Evolutionary conservation across 2,797 vertebrate genomes (phyloP).

Genomic region (Petrocephalus schoutedeni): DNA sequence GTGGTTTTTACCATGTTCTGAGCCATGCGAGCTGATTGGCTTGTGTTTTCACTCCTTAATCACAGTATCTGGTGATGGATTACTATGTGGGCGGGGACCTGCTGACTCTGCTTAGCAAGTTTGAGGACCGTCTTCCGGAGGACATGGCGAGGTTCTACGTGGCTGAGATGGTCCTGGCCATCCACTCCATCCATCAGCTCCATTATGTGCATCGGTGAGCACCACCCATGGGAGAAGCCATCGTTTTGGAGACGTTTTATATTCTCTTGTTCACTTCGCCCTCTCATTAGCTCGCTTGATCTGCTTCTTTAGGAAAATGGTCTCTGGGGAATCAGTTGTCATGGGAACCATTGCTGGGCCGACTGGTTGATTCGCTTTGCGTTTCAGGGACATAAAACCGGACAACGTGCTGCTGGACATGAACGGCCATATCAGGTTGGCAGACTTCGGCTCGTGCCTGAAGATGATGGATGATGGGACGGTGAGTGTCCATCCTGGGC

Average conservation of each 20-base stretch:
- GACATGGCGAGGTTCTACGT: slow-evolving; percentile 95
- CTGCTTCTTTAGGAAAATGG: neutral
- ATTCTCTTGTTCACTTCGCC: neutral
- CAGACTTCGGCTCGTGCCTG: slow-evolving; percentile 93
- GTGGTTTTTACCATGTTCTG: neutral
- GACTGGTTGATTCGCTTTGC: neutral
- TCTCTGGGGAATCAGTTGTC: neutral
- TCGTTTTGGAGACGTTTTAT: neutral
- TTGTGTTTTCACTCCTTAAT: neutral
- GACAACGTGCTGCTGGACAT: slow-evolving; percentile 91
- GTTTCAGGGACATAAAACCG: slow-evolving; percentile 86
- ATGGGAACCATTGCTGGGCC: neutral
- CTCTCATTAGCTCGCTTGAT: neutral
- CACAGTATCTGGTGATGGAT: slow-evolving; percentile 91
- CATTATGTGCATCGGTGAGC: slow-evolving; percentile 92
- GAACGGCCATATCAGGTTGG: slow-evolving; percentile 92
- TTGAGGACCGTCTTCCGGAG: slow-evolving; percentile 92
- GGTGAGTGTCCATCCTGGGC: slow-evolving; percentile 63
- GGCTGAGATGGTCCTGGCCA: slow-evolving; percentile 93
- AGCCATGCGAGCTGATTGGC: neutral
- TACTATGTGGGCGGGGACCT: slow-evolving; percentile 97
- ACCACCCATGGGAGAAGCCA: neutral
- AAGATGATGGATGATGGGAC: slow-evolving; percentile 94
- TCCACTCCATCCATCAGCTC: slow-evolving; percentile 91
- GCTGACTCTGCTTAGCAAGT: slow-evolving; percentile 93